These are phyloP conservation scores for Acrocephalus arundinaceus DNA, from an alignment of 2,113 vertebrate genomes.

Conservation along the genomic window DNA sequence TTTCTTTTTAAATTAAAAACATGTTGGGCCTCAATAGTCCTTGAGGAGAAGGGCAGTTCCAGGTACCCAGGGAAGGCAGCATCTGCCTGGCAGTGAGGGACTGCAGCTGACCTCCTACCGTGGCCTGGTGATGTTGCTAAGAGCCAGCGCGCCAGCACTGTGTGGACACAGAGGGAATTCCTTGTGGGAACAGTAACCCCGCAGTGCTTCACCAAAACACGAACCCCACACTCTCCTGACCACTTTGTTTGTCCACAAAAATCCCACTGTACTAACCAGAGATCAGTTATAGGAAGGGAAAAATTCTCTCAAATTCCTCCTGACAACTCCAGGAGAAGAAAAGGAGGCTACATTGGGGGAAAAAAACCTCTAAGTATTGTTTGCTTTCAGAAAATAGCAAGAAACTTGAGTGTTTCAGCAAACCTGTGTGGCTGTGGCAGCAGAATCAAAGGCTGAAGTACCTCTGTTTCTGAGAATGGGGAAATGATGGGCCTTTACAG, in stretches of 20 bases:
- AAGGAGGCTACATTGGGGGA: background rate
- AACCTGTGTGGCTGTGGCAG: background rate
- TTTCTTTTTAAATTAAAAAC: background rate
- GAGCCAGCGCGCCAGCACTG: background rate
- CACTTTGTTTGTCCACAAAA: background rate
- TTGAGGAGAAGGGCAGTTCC: background rate
- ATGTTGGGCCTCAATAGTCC: background rate
- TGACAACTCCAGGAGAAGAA: background rate
- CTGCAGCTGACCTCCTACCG: background rate
- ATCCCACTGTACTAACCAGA: accelerated
- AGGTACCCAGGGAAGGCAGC: background rate
- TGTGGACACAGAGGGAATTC: background rate
- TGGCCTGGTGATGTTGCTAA: background rate
- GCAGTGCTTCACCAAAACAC: background rate
- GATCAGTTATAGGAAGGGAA: background rate
- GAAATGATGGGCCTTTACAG: background rate
- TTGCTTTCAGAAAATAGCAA: background rate
- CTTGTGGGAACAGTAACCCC: background rate
- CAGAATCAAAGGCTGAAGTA: background rate
- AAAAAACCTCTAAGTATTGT: background rate
- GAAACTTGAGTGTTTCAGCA: background rate
- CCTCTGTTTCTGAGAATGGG: background rate
- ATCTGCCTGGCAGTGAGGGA: background rate
- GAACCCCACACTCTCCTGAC: background rate
- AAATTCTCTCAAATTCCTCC: background rate